Base-by-base conservation (phyloP, 2,113 vertebrate genomes). In the Arothron firmamentum region DNA sequence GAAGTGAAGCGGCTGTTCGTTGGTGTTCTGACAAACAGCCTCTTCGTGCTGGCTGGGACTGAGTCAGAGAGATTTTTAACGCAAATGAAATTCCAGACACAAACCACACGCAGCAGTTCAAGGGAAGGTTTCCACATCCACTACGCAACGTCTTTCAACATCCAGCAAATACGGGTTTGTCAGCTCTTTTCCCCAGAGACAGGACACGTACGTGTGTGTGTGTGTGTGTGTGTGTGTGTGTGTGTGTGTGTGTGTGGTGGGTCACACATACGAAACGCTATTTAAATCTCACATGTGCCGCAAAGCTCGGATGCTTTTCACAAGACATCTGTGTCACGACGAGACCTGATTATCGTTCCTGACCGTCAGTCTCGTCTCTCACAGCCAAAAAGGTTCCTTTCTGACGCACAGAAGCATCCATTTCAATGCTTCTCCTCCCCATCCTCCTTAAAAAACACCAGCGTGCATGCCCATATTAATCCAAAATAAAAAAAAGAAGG, bases 101-200 rank as follows among this genome's bases (percentile, higher is more conserved):
- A 56, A 20, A 56, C 3, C 38, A 6, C 43, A 8, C 62, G 15
- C 42, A 70, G 73, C 28, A 51, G 70, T 19, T 9, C 52, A 14
- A 43, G 66, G n/a, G 11, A n/a, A 47, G 45, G 55, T 47, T 56
- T 71, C 59, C 21, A 66, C 62, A 49, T 78, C 46, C 54, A 65
- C 65, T 67, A 80, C 57, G 72, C 61, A 38, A n/a, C 67, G 71
- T 80, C 81, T 73, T 66, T 46, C 55, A 73, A 43, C 78, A 84
- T 85, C 79, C 75, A 77, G 86, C 84, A 82, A 62, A 81, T 59
- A 38, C 65, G 28, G 55, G 72, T 74, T 62, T 69, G 79, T 84
- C 80, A 83, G 74, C 75, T 73, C 38, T 54, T 59, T 70, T 78
- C 73, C 65, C 77, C 55, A 50, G 58, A 65, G 77, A 77, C 52